Base-by-base conservation (phyloP, 2,888 invertebrate genomes). In the Eutolmus rufibarbis region DNA sequence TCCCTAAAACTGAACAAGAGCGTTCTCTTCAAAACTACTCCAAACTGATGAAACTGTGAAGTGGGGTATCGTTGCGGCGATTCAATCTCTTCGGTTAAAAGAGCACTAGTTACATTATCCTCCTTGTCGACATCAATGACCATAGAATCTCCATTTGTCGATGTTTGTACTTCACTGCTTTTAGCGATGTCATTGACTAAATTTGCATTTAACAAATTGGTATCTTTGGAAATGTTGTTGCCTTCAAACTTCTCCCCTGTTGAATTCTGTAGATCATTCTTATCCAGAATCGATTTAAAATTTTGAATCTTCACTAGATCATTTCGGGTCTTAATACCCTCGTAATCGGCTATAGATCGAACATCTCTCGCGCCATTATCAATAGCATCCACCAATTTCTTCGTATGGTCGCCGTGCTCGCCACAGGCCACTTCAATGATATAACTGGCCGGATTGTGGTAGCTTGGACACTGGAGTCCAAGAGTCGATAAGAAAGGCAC, bases 401-500 rank as follows among this genome's bases (percentile, higher is more conserved):
- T 95, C 0, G 96, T 97, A 91, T 98, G 96, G 91, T 98, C 97
- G 86, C 99, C 99, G 91, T 98, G 98, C 92, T 99, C 98, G 0
- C 98, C 98, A 91, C 98, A 98, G 0, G 98, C 98, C 4, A 99
- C 98, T 93, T 99, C 98, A 93, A 98, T 98, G 90, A 98, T 97
- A 93, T 97, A 98, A 86, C 98, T 98, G 7, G 98, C 98, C 0
- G 98, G 98, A 93, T 99, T 99, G 94, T 99, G 98, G 93, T 98
- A 99, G 86, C 97, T 96, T 0, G 98, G 98, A 91, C 98, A 99
- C 91, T 97, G 96, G 37, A 98, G 94, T n/a, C 94, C 95, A 81
- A 97, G 94, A 34, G 95, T 95, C 81, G 95, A 95, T 88, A 98
- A 94, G 92, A 96, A 97, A 89, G 96, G 96, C 90, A 99, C 97